Percentiles rank a stretch among this genome's conserved stretches.
Conservation (phyloP, 2,888 invertebrate species). For the Mesodorylaimus sp. region DNA sequence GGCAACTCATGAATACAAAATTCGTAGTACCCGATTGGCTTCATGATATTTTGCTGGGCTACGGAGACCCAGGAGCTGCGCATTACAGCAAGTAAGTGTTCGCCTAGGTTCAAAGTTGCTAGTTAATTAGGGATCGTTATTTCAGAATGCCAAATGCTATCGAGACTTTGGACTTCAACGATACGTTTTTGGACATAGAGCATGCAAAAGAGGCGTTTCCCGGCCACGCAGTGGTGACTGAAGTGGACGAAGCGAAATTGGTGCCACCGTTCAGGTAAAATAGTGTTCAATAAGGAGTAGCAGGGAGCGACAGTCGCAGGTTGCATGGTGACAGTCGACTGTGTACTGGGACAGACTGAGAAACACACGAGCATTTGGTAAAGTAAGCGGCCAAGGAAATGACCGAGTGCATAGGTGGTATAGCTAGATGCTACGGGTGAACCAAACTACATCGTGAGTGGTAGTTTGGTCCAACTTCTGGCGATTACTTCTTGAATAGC, state of each 20-base stretch:
- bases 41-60: slow-evolving; percentile 66
- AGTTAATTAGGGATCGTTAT: not conserved
- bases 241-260: not conserved
- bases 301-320: too few species aligned
- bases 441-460: too few species aligned
- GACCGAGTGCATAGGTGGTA: too few species aligned
- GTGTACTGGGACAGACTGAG: too few species aligned
- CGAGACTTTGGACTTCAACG: slow-evolving; percentile 75
- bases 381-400: too few species aligned
- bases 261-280: not conserved
- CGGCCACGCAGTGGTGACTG: slow-evolving; percentile 35
- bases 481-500: too few species aligned
- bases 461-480: too few species aligned
- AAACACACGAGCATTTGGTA: too few species aligned
- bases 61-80: slow-evolving; percentile 90
- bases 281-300: too few species aligned
- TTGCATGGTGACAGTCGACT: too few species aligned
- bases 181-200: slow-evolving; percentile 78
- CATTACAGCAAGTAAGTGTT: slow-evolving; percentile 60
- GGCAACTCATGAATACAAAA: slow-evolving; percentile 95
- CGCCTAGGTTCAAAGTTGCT: slow-evolving; percentile 3
- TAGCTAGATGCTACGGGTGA: too few species aligned
- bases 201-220: slow-evolving; percentile 76
- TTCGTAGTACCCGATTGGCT: slow-evolving; percentile 66
- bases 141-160: slow-evolving; percentile 68